Percentiles rank a stretch among this genome's conserved stretches.
Conservation (phyloP, 1,140 invertebrate species). For the Araneus ventricosus region DNA sequence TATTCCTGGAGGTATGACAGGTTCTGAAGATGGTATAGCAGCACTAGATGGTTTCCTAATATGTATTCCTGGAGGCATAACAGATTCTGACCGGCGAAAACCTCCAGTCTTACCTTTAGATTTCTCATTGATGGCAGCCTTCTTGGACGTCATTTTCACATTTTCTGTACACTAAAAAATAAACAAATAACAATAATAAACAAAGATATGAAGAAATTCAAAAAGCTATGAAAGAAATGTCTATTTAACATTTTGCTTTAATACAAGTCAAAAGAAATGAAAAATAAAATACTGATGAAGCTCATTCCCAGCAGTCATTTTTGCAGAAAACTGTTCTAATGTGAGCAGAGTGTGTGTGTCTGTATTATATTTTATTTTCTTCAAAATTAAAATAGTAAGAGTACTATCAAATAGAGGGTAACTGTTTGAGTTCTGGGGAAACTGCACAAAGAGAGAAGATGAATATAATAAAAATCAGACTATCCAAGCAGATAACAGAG, state of each 20-base stretch:
- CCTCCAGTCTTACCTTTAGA: constrained; percentile 42
- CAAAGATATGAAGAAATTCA: background rate
- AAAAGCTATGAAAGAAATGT: background rate
- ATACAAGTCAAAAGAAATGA: background rate
- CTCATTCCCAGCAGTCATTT: too few species aligned
- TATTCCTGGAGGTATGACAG: constrained; percentile 43
- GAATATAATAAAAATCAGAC: too few species aligned
- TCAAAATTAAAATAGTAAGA: too few species aligned
- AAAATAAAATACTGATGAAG: background rate
- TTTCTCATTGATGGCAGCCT: constrained; percentile 41
- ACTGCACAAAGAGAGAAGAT: too few species aligned
- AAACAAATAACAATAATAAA: background rate
- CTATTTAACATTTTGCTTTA: background rate
- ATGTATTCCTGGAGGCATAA: constrained; percentile 45
- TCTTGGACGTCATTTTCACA: constrained; percentile 63
- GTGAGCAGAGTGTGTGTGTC: too few species aligned
- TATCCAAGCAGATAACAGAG: too few species aligned
- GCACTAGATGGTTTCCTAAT: constrained; percentile 20
- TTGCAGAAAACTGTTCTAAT: too few species aligned
- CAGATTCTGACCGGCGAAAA: constrained; percentile 62
- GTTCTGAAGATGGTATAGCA: constrained; percentile 2
- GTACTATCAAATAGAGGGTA: too few species aligned
- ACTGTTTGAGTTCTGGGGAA: too few species aligned
- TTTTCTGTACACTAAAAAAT: constrained; percentile 49
- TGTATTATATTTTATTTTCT: too few species aligned